Evolutionary conservation across 1,140 invertebrate genomes (phyloP).

Genomic region (Argopecten irradians): DNA sequence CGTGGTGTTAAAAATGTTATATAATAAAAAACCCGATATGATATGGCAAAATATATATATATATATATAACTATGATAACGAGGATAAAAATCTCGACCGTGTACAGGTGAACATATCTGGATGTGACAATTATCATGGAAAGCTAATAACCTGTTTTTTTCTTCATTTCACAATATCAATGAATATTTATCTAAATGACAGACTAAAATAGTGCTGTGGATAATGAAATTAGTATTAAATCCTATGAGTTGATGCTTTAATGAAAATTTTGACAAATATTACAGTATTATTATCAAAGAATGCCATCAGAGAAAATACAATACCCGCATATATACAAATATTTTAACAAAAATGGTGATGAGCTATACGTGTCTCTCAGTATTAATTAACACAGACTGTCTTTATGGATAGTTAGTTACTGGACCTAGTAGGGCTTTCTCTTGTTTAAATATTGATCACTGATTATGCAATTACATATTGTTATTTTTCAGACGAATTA

Average conservation of each 20-base stretch:
- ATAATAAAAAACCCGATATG: conserved; percentile 23
- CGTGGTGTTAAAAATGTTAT: conserved; percentile 21
- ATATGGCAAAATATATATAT: conserved; percentile 23
- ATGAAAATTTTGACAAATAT: not conserved
- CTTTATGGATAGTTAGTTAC: no score
- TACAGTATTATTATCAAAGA: conserved; percentile 18
- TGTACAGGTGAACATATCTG: conserved; percentile 10
- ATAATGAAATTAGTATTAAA: not conserved
- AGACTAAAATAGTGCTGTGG: not conserved
- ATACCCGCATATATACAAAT: not conserved
- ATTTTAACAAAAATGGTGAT: not conserved
- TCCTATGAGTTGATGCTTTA: not conserved
- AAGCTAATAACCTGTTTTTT: conserved; percentile 21
- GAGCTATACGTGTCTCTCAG: not conserved
- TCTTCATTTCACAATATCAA: not conserved
- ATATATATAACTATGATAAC: conserved; percentile 23
- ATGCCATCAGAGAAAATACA: not conserved
- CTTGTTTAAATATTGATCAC: no score
- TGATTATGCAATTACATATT: not conserved
- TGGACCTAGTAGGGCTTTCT: no score
- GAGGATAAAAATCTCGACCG: not conserved
- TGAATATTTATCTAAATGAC: not conserved
- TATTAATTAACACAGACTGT: not conserved
- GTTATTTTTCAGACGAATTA: not conserved
- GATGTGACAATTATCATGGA: conserved; percentile 10